Base-by-base conservation (phyloP, 35 echinoderm and acorn worm species). In the Apostichopus parvimensis region DNA sequence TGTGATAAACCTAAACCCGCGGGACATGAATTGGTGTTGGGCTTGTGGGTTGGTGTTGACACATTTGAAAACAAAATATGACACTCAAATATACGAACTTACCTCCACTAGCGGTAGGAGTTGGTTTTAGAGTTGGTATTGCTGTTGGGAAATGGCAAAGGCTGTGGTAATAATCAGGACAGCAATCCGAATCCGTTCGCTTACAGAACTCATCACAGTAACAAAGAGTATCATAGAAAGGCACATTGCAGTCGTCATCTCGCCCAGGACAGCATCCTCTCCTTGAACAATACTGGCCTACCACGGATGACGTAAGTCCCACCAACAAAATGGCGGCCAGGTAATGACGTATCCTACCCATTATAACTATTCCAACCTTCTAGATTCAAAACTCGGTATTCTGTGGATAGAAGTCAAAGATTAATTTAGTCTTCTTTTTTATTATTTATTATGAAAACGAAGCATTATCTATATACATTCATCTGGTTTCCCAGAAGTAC, bases 201-300 rank as follows among this genome's bases (percentile, higher is more conserved):
- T 86, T 62, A 78, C 95, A 96, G 56, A 96, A 96, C 28, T 87
- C 73, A 64, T 96, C 95, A 72, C 95, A 96, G 89, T 96, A 96
- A 82, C 95, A 96, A 14, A 96, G 87, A 1, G 95, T 93, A 73
- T 93, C 95, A n/a, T 45, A 54, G 70, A 77, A 91, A 14, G 55
- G 70, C 14, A 80, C 15, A 20, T 82, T 71, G 71, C 95, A 96
- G 28, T 92, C 56, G 20, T 96, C 95, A 34, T 93, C 89, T 34
- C 95, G 20, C 1, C 95, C 95, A 4, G 92, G 92, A 58, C 95
- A 96, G 57, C 95, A 96, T 0, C 95, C 95, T 23, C 89, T 79
- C 9, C 34, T 20, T 28, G 95, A 91, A 83, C 95, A 96, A 65
- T 92, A 96, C 88, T 96, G 95, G 1, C 89, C 80, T 9, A 83